A percentile compares a stretch with the other conserved stretches of the same genome.
Conservation (phyloP, 2,888 invertebrate species). For the Hermaeophaga mercurialis region DNA sequence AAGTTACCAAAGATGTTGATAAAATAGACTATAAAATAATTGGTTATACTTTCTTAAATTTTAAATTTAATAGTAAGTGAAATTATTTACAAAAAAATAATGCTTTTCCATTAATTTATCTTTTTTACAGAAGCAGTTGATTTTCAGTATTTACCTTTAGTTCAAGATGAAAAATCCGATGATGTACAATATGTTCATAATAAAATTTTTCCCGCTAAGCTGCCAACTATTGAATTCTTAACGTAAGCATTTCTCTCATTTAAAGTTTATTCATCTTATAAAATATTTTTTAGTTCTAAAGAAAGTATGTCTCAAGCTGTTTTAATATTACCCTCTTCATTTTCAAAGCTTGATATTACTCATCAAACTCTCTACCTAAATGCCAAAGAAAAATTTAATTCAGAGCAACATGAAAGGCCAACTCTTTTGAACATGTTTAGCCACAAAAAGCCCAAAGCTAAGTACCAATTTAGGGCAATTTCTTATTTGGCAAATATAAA, state of each 20-base stretch:
- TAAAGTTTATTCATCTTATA: no score
- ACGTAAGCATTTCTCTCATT: constrained; percentile 58
- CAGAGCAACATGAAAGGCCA: constrained; percentile 29
- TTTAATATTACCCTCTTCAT: constrained; percentile 77
- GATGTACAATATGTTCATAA: constrained; percentile 65
- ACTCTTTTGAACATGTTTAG: constrained; percentile 29
- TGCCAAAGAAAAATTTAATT: constrained; percentile 36
- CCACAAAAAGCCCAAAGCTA: constrained; percentile 18
- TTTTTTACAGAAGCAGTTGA: constrained; percentile 75
- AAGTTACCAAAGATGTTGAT: constrained; percentile 61
- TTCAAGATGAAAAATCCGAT: constrained; percentile 52
- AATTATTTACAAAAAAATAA: neutral
- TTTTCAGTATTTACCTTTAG: constrained; percentile 88
- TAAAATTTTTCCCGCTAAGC: constrained; percentile 64
- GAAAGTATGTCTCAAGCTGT: constrained; percentile 46
- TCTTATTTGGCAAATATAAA: constrained; percentile 65
- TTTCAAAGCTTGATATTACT: constrained; percentile 72
- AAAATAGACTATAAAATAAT: constrained; percentile 60
- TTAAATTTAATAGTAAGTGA: constrained; percentile 68
- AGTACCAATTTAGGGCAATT: constrained; percentile 27
- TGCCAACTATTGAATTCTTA: constrained; percentile 65
- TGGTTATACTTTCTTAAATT: constrained; percentile 66
- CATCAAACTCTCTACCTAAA: constrained; percentile 46
- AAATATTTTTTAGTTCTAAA: constrained; percentile 35
- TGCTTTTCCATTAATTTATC: no score